Conservation (phyloP, 2,113 vertebrate genomes). For the Leptosomus discolor region DNA sequence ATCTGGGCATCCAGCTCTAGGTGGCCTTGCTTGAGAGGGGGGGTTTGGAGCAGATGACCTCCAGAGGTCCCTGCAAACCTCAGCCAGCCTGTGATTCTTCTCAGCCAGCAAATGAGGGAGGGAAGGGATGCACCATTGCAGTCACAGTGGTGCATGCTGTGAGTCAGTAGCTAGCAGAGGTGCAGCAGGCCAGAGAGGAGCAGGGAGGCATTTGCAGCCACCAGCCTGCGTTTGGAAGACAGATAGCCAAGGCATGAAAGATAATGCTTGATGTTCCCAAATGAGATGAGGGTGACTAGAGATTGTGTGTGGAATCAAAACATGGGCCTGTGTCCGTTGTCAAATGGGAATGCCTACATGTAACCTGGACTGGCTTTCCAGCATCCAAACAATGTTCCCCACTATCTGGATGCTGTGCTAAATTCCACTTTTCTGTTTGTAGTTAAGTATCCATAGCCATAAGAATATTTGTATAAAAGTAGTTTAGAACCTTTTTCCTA, state of each 20-base stretch:
- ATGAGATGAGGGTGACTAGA: background rate
- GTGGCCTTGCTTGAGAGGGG: background rate
- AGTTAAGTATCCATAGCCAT: background rate
- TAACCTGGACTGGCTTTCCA: background rate
- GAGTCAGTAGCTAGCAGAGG: background rate
- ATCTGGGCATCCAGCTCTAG: background rate
- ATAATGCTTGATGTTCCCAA: background rate
- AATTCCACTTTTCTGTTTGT: background rate
- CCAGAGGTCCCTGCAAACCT: background rate
- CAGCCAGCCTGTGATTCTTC: background rate
- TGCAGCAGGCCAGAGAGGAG: background rate
- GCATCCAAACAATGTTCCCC: background rate
- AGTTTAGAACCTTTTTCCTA: background rate
- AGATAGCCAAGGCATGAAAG: background rate
- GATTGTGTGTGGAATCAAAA: background rate
- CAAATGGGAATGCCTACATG: background rate
- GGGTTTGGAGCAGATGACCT: background rate
- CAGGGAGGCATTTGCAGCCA: background rate
- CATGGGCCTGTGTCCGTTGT: accelerated
- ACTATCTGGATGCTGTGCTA: background rate
- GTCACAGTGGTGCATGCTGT: background rate
- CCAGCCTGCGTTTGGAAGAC: background rate
- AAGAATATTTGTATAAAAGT: background rate
- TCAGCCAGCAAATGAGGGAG: background rate
- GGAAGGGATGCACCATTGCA: background rate